phyloP scores from a whole-genome alignment of 2,113 vertebrate genomes.

The Pedetes capensis region DNA sequence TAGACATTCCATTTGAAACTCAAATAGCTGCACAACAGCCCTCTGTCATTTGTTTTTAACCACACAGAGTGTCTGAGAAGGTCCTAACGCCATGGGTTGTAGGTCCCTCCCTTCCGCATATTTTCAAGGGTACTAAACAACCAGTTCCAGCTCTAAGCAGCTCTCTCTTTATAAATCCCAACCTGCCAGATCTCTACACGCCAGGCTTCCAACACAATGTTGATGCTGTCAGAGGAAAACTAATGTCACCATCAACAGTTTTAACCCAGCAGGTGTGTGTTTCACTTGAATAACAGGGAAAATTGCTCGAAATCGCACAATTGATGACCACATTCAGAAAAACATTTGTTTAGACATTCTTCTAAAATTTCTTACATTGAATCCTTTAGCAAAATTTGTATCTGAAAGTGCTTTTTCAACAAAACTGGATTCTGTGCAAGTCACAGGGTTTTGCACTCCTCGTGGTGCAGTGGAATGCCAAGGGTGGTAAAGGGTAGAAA shows the following conservation, averaged over 20 bases:
- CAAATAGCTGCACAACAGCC: not conserved
- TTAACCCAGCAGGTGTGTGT: not conserved
- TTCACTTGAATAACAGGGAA: not conserved
- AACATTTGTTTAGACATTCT: not conserved
- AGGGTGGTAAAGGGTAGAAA: not conserved
- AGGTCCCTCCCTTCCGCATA: not conserved
- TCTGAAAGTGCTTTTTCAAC: not conserved
- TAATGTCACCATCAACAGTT: not conserved
- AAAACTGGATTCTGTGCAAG: not conserved
- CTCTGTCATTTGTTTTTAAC: constrained; percentile 47
- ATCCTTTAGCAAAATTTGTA: not conserved
- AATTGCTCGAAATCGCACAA: not conserved
- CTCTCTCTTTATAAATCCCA: not conserved
- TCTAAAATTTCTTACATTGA: not conserved
- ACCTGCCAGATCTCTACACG: not conserved
- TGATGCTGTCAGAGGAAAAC: not conserved
- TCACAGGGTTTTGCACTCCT: not conserved
- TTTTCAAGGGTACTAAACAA: not conserved
- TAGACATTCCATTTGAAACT: constrained; percentile 32
- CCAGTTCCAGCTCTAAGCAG: not conserved
- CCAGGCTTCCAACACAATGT: not conserved
- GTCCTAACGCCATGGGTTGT: not conserved
- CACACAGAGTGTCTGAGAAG: not conserved
- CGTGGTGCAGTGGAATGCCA: not conserved
- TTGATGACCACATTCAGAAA: not conserved